These are phyloP conservation scores for Falco punctatus DNA, from an alignment of 2,113 vertebrate species.

Conservation along the genomic window DNA sequence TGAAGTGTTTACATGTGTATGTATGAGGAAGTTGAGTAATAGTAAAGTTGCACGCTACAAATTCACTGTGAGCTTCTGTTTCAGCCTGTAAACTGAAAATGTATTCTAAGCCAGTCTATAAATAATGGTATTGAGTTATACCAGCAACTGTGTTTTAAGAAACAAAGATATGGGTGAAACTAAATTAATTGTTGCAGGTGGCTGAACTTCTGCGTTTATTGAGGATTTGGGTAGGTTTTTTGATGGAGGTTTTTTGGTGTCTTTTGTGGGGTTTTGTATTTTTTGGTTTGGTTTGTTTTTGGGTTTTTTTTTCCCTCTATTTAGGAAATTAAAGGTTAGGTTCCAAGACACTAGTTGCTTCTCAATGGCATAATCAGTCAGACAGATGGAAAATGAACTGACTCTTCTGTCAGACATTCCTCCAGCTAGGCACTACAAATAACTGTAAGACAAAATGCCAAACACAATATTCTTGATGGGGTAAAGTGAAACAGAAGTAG, in stretches of 20 bases:
- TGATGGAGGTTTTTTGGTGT: too few species aligned
- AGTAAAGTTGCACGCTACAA: constrained; percentile 16
- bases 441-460: neutral
- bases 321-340: neutral
- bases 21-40: neutral
- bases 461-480: neutral
- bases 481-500: neutral
- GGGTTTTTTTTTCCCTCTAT: neutral
- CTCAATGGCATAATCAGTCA: neutral
- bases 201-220: neutral
- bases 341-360: neutral
- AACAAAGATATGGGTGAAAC: neutral
- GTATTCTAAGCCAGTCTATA: neutral
- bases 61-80: constrained; percentile 25
- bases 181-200: neutral
- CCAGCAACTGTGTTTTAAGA: neutral
- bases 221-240: too few species aligned
- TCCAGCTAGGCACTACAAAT: neutral
- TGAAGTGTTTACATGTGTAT: neutral
- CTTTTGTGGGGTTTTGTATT: too few species aligned
- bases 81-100: constrained; percentile 6
- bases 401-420: neutral
- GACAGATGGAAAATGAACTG: neutral
- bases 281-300: too few species aligned
- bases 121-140: neutral